Conservation (phyloP, 2,888 invertebrate genomes). For the Acrobasis repandana region DNA sequence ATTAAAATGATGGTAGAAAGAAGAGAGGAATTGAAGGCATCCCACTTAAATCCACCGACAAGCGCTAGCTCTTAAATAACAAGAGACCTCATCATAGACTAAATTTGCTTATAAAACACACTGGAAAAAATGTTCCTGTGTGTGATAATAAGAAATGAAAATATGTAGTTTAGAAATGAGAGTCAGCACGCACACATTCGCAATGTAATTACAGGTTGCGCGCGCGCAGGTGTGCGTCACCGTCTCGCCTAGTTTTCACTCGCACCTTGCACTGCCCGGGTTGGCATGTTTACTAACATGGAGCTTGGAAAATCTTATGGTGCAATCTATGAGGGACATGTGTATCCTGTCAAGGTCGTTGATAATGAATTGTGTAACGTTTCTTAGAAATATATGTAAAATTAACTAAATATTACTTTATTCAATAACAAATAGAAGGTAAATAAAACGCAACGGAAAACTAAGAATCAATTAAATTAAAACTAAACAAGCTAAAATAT, state of each 20-base stretch:
- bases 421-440: too few relatives aligned
- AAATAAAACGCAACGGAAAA: too few relatives aligned
- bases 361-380: not conserved
- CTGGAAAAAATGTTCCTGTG: too few relatives aligned
- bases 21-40: too few relatives aligned
- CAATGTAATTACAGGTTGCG: conserved; percentile 20
- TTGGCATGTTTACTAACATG: conserved; percentile 10
- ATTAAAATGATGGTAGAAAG: too few relatives aligned
- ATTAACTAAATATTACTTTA: too few relatives aligned
- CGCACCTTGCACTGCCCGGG: conserved; percentile 16
- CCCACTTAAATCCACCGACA: too few relatives aligned
- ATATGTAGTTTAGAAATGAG: conserved; percentile 19
- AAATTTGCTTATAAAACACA: too few relatives aligned
- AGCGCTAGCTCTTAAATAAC: too few relatives aligned
- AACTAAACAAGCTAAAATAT: too few relatives aligned
- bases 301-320: not conserved
- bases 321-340: not conserved
- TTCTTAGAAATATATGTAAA: not conserved
- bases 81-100: too few relatives aligned
- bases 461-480: too few relatives aligned
- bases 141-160: conserved; percentile 9
- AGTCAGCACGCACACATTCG: conserved; percentile 13
- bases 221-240: conserved; percentile 15
- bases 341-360: conserved; percentile 7
- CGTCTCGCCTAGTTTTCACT: conserved; percentile 24